A percentile compares a stretch with the other conserved stretches of the same genome.
Conservation (phyloP, 2,797 vertebrate genomes). For the Sebastes vulpes region DNA sequence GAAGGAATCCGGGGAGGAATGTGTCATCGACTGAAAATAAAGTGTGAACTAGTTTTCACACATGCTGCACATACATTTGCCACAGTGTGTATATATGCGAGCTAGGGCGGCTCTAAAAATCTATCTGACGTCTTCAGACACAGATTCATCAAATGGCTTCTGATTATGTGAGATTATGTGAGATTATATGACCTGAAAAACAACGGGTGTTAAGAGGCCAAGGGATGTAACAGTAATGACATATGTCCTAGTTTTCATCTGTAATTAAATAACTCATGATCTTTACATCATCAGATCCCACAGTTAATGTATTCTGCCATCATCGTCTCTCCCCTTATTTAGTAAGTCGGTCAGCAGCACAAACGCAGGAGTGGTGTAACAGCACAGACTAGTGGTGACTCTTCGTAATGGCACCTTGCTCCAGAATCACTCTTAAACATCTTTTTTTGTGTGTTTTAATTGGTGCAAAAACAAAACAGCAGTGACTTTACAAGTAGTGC, state of each 20-base stretch:
- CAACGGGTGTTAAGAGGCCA: constrained; percentile 8
- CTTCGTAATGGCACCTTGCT: constrained; percentile 27
- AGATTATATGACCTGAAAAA: constrained; percentile 4
- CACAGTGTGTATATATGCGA: constrained; percentile 11
- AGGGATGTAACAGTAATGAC: constrained; percentile 3
- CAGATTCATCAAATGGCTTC: constrained; percentile 2
- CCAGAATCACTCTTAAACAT: not conserved
- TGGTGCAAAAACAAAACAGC: no score
- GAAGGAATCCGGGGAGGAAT: constrained; percentile 35
- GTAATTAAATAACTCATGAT: constrained; percentile 39
- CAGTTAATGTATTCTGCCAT: constrained; percentile 77
- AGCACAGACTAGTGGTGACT: constrained; percentile 76
- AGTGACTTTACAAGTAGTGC: no score
- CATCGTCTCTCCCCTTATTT: constrained; percentile 64
- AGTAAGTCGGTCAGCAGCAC: constrained; percentile 73
- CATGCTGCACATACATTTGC: constrained; percentile 21
- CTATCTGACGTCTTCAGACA: not conserved
- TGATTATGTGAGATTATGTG: constrained; percentile 1
- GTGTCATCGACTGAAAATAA: constrained; percentile 62
- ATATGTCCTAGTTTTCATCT: constrained; percentile 26
- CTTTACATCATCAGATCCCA: constrained; percentile 49
- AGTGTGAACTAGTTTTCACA: constrained; percentile 53
- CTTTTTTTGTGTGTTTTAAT: no score
- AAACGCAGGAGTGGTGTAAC: constrained; percentile 67
- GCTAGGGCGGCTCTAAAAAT: not conserved